A percentile compares a stretch with the other conserved stretches of the same genome.
Conservation (phyloP, 2,113 vertebrate species). For the Eolophus roseicapilla region DNA sequence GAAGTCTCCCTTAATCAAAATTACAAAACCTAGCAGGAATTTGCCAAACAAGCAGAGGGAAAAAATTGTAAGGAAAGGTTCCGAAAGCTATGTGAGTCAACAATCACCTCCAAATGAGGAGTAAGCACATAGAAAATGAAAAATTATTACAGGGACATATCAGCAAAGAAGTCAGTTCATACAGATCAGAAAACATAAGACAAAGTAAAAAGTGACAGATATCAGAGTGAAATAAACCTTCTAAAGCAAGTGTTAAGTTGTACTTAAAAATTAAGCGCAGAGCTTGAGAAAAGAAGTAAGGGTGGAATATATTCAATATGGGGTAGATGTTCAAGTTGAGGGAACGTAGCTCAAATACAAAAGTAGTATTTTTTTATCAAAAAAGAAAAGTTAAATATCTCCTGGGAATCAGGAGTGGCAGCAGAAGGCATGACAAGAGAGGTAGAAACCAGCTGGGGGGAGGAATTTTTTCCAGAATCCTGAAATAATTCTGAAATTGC, state of each 20-base stretch:
- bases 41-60: conserved; percentile 19
- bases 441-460: neutral
- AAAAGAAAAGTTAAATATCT: neutral
- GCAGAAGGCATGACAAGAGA: neutral
- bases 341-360: neutral
- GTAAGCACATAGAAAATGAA: neutral
- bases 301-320: neutral
- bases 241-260: neutral
- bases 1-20: conserved; percentile 18
- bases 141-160: neutral
- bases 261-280: neutral
- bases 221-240: neutral
- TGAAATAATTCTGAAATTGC: neutral
- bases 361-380: neutral
- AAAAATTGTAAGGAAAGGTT: neutral
- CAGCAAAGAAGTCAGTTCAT: neutral
- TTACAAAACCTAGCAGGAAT: conserved; percentile 11
- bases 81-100: neutral
- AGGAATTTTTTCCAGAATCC: neutral
- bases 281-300: neutral
- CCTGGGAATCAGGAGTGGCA: neutral
- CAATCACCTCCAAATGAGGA: neutral
- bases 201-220: neutral
- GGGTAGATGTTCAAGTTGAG: neutral
- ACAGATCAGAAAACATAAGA: neutral